Base-by-base conservation (phyloP, 2,888 invertebrate genomes). In the Gibbula magus region DNA sequence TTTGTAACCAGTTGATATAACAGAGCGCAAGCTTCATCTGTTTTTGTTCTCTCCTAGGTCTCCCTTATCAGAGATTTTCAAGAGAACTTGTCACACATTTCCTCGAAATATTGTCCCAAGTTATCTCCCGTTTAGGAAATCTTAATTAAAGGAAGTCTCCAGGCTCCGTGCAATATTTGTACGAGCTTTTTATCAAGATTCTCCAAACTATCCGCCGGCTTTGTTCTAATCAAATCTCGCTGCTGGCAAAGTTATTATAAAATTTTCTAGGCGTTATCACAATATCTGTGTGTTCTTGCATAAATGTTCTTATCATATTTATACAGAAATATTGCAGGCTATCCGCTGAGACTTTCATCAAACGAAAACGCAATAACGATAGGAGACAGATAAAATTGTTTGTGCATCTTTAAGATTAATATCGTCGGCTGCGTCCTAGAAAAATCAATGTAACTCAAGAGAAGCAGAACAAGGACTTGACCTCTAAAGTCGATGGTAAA, bases 361-460 rank as follows among this genome's bases (percentile, higher is more conserved):
- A 35, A 70, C 10, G 32, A 70, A 70, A 70, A 70, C n/a, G 32
- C 39, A 70, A 70, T 29, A 35, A 70, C 20, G 70, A 70, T 70
- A 70, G 8, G 70, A 39, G 32, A 32, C 39, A n/a, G 70, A 70
- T 70, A 39, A 70, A 35, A 39, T 39, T 32, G 61, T 61, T 61
- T 29, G 70, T 70, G 70, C 70, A 70, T 70, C 70, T 70, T 70
- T 32, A 29, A 70, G 70, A 70, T 70, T 70, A 70, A 70, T 70
- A 70, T 70, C 61, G 29, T 45, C 25, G 61, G 16, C 32, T 35
- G 70, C 20, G 20, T 70, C 32, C 8, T 16, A 70, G 70, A 10
- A 29, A 70, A 70, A 70, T 70, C 70, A 70, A 39, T 70, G 70
- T n/a, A 32, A n/a, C 39, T 70, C 20, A 18, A 70, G 20, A 20